phyloP scores from a whole-genome alignment of 2,888 invertebrate genomes.

The Timema podura region DNA sequence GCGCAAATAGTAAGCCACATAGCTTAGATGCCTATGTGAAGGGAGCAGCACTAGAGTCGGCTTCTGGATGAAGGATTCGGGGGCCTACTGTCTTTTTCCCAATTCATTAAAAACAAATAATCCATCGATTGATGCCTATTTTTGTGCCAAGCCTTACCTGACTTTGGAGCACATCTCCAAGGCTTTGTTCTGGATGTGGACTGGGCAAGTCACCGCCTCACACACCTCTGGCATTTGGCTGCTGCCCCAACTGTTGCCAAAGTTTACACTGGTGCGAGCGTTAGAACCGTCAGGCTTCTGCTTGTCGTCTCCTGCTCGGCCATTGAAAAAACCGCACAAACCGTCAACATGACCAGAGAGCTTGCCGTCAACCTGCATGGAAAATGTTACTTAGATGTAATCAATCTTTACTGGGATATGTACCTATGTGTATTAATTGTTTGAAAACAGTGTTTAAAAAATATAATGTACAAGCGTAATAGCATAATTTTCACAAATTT shows the following conservation, averaged over 20 bases:
- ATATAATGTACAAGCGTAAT: too few species aligned
- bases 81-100: too few species aligned
- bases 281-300: slow-evolving; percentile 62
- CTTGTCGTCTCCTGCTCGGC: slow-evolving; percentile 61
- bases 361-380: slow-evolving; percentile 52
- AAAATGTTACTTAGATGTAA: too few species aligned
- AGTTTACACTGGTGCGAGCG: slow-evolving; percentile 61
- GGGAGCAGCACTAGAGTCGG: too few species aligned
- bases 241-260: slow-evolving; percentile 68
- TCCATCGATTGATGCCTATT: background rate
- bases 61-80: too few species aligned
- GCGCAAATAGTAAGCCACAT: too few species aligned
- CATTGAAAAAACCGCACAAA: slow-evolving; percentile 74
- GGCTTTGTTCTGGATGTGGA: slow-evolving; percentile 58
- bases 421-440: too few species aligned
- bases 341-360: slow-evolving; percentile 66
- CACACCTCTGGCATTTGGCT: slow-evolving; percentile 53
- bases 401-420: too few species aligned
- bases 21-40: too few species aligned
- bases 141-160: slow-evolving; percentile 48
- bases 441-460: too few species aligned
- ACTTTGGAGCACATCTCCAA: slow-evolving; percentile 65
- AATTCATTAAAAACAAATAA: too few species aligned
- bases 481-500: too few species aligned
- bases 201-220: slow-evolving; percentile 57